These are phyloP conservation scores for Microcebus ravelobensis DNA, from an alignment of 2,113 vertebrate genomes.

Conservation along the genomic window DNA sequence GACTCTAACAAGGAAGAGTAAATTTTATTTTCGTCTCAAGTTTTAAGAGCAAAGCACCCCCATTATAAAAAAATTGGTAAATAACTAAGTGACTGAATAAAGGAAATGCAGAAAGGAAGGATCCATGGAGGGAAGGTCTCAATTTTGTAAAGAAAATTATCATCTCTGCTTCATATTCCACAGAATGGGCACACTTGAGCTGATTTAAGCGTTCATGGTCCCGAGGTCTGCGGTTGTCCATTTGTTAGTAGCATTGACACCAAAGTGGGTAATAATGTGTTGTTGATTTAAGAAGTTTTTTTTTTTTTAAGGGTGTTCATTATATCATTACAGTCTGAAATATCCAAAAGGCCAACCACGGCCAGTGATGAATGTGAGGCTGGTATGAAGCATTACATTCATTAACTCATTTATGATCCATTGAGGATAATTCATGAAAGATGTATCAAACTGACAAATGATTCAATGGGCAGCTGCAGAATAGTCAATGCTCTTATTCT, in stretches of 20 bases:
- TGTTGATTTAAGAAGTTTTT: not conserved
- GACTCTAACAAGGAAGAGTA: not conserved
- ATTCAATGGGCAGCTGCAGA: not conserved
- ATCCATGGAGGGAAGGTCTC: not conserved
- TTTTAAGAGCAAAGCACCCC: not conserved
- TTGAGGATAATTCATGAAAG: not conserved
- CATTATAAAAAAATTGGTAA: not conserved
- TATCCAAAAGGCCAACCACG: not conserved
- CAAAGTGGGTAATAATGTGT: not conserved
- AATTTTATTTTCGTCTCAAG: not conserved
- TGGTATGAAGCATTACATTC: not conserved
- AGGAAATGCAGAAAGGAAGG: not conserved
- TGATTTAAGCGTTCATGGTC: rapidly evolving
- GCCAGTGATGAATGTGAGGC: not conserved
- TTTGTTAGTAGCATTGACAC: not conserved
- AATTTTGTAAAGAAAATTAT: no score
- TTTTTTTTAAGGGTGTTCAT: not conserved
- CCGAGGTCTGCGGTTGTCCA: rapidly evolving
- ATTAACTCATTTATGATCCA: not conserved
- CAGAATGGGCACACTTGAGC: rapidly evolving
- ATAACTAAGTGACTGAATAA: not conserved
- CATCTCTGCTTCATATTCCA: not conserved
- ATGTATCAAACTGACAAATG: not conserved
- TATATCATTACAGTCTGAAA: not conserved
- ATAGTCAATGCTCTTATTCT: not conserved